A percentile compares a stretch with the other conserved stretches of the same genome.
Conservation (phyloP, 2,113 vertebrate species). For the Syrrhaptes paradoxus region DNA sequence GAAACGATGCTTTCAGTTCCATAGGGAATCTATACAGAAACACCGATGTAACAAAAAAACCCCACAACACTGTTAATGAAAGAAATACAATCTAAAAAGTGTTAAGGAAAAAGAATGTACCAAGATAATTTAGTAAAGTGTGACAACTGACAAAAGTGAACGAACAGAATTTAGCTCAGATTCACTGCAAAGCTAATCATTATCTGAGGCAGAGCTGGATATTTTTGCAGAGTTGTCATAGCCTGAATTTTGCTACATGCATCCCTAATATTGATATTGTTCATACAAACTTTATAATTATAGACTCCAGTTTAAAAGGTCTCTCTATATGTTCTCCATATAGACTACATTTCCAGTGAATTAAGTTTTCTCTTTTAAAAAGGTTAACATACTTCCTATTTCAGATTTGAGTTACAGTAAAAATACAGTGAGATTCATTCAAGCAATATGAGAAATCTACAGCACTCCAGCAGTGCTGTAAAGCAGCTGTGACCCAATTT, state of each 20-base stretch:
- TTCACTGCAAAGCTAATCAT: not conserved
- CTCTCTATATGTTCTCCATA: not conserved
- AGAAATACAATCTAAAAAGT: no score
- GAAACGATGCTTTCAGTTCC: not conserved
- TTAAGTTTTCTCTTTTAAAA: not conserved
- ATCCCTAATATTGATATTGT: not conserved
- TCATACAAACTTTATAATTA: not conserved
- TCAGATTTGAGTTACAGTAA: not conserved
- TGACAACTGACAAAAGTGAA: not conserved
- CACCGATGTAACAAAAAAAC: not conserved
- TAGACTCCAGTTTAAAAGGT: not conserved
- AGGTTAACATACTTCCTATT: not conserved
- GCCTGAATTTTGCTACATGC: not conserved
- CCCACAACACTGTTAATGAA: not conserved
- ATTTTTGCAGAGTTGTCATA: not conserved
- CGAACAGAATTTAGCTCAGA: not conserved
- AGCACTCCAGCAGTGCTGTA: not conserved
- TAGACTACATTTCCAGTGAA: not conserved
- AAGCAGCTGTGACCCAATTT: not conserved
- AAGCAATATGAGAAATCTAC: not conserved
- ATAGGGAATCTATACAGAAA: not conserved
- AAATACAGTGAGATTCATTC: not conserved
- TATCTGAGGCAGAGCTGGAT: not conserved
- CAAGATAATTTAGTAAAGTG: not conserved
- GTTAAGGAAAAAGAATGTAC: not conserved